A percentile compares a stretch with the other conserved stretches of the same genome.
Evolutionary conservation across 1,140 invertebrate genomes (phyloP).

Genomic region (Belonocnema kinseyi): DNA sequence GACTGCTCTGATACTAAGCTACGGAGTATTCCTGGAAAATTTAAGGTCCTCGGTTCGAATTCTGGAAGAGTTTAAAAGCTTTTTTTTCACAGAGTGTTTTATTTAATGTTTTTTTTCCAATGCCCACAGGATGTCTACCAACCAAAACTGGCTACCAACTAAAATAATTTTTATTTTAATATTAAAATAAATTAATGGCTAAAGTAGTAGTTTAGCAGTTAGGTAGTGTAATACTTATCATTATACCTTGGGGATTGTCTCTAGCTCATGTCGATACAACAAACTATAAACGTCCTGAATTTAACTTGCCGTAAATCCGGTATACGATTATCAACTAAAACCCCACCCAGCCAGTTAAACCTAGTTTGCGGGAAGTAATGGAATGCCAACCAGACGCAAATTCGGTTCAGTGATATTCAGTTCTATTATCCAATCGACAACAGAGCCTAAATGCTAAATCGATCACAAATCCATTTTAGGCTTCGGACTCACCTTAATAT

Average conservation of each 20-base stretch:
- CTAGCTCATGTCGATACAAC: constrained; percentile 8
- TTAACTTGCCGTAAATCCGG: neutral
- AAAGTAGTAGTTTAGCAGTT: neutral
- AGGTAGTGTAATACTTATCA: neutral
- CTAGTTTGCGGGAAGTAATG: constrained; percentile 1
- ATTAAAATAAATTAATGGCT: neutral
- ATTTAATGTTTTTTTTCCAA: too few relatives aligned
- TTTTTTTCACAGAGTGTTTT: too few relatives aligned
- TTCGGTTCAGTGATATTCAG: constrained; percentile 10
- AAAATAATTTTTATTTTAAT: neutral
- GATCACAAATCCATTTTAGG: too few relatives aligned
- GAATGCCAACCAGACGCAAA: neutral
- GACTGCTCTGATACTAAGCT: too few relatives aligned
- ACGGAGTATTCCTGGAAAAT: too few relatives aligned
- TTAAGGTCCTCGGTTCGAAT: too few relatives aligned
- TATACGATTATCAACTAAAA: neutral
- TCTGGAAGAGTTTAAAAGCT: too few relatives aligned
- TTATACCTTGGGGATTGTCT: neutral
- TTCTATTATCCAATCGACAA: neutral
- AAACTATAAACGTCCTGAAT: constrained; percentile 13
- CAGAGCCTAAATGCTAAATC: too few relatives aligned
- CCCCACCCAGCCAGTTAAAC: neutral
- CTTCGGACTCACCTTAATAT: too few relatives aligned
- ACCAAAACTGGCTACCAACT: too few relatives aligned
- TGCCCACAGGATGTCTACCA: too few relatives aligned